Evolutionary conservation across 2,888 invertebrate species (phyloP).

Genomic region (Eilema caniola): DNA sequence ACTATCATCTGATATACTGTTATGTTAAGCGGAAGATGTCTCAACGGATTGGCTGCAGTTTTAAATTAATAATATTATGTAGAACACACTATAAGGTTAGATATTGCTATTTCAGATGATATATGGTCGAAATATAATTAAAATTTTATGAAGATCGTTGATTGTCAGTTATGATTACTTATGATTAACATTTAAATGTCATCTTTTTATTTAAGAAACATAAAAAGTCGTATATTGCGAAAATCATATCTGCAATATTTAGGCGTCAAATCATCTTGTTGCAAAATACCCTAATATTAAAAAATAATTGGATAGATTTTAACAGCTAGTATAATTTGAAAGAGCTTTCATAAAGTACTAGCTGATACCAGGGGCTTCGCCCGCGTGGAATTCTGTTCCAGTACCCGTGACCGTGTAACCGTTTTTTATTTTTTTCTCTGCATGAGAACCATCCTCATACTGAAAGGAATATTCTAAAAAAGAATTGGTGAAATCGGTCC

Average conservation of each 20-base stretch:
- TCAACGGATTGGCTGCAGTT: not conserved
- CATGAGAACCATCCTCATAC: too few relatives aligned
- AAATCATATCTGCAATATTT: not conserved
- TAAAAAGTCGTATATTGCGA: not conserved
- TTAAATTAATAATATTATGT: not conserved
- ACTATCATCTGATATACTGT: conserved; percentile 13
- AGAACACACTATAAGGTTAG: not conserved
- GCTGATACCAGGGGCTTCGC: too few relatives aligned
- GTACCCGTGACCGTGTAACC: too few relatives aligned
- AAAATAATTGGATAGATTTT: too few relatives aligned
- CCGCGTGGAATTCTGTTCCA: too few relatives aligned
- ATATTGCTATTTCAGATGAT: not conserved
- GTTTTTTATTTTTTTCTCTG: too few relatives aligned
- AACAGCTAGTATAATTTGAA: too few relatives aligned
- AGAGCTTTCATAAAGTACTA: too few relatives aligned
- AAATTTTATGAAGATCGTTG: not conserved
- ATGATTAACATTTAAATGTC: not conserved
- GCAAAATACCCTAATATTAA: too few relatives aligned
- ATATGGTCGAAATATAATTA: not conserved
- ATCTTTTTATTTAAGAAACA: too few relatives aligned
- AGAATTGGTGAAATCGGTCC: too few relatives aligned
- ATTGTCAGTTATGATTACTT: not conserved
- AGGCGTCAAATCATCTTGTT: not conserved
- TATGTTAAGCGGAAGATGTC: not conserved
- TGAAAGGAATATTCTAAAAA: too few relatives aligned